Conservation (phyloP, 2,113 vertebrate genomes). For the Neodon shergylaensis region DNA sequence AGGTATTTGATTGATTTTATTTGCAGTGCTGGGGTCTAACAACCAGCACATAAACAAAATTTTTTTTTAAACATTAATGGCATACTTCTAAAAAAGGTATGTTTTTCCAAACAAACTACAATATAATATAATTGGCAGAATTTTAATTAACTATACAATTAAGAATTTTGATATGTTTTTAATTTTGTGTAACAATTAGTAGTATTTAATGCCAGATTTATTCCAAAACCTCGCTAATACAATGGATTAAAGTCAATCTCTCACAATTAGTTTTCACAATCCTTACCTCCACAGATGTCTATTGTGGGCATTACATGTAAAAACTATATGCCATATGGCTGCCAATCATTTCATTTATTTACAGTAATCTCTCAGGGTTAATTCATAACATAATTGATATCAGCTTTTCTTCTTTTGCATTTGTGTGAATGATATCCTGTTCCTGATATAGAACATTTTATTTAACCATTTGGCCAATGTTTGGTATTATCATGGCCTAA, state of each 20-base stretch:
- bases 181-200: not conserved
- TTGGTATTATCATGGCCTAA: not conserved
- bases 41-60: not conserved
- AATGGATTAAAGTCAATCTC: not conserved
- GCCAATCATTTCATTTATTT: not conserved
- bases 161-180: not conserved
- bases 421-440: not conserved
- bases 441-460: not conserved
- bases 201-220: not conserved
- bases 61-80: not conserved
- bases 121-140: not conserved
- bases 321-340: not conserved
- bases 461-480: not conserved
- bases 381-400: not conserved
- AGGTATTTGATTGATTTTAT: slow-evolving; percentile 7
- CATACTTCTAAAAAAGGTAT: not conserved
- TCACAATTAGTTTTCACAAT: not conserved
- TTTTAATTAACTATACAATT: not conserved
- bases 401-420: not conserved
- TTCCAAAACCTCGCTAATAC: not conserved
- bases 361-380: not conserved
- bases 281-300: not conserved
- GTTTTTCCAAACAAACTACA: not conserved
- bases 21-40: not conserved
- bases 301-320: not conserved